Conservation (phyloP, 2,113 vertebrate genomes). For the Paralichthys olivaceus region DNA sequence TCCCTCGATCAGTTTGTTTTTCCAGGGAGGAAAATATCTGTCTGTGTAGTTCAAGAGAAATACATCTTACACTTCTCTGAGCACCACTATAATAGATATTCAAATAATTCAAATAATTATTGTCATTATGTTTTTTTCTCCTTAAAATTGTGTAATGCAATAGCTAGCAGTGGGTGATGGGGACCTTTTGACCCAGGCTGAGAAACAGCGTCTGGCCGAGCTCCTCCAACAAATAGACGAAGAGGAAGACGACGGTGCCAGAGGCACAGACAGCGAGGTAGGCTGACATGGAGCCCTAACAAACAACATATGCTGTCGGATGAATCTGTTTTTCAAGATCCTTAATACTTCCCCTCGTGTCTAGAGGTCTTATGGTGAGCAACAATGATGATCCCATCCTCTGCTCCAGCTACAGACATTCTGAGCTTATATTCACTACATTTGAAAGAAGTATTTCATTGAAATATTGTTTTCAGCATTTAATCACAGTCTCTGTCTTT, state of each 20-base stretch:
- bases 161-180: conserved; percentile 86
- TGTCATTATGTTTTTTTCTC: not conserved
- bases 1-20: conserved; percentile 46
- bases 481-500: not conserved
- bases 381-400: conserved; percentile 8
- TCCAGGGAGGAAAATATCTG: conserved; percentile 45
- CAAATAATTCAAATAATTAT: conserved; percentile 13
- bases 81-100: conserved; percentile 3
- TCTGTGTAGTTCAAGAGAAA: conserved; percentile 12
- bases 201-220: conserved; percentile 86
- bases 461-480: conserved; percentile 10
- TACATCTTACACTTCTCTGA: not conserved
- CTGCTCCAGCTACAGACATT: conserved; percentile 8
- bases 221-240: conserved; percentile 86
- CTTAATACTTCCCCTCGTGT: conserved; percentile 38
- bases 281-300: conserved; percentile 60
- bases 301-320: conserved; percentile 56
- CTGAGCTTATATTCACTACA: not conserved
- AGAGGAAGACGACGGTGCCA: conserved; percentile 79
- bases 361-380: conserved; percentile 13
- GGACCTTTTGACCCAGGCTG: conserved; percentile 84
- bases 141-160: conserved; percentile 55
- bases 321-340: conserved; percentile 38
- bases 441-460: not conserved
- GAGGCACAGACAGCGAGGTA: conserved; percentile 65